Percentiles rank a stretch among this genome's conserved stretches.
phyloP scores from a whole-genome alignment of 1,140 invertebrate genomes.

The Magallana ariakensis region DNA sequence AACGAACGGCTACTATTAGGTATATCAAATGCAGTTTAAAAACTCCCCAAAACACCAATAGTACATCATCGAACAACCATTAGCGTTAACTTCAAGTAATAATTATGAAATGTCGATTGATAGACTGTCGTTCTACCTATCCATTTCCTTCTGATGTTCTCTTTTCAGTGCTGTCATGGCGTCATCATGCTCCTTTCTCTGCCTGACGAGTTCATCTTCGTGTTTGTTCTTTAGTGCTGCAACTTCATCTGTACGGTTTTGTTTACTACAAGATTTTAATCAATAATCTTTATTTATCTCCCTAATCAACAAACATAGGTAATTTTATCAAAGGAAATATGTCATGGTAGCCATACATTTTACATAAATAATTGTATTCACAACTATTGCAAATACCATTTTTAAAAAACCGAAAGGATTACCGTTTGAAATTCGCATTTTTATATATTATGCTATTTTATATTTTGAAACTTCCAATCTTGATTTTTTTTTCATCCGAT shows the following conservation, averaged over 20 bases:
- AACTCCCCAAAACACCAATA: neutral
- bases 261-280: neutral
- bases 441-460: too few relatives aligned
- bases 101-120: too few relatives aligned
- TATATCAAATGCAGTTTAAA: neutral
- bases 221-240: neutral
- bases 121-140: neutral
- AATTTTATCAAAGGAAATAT: too few relatives aligned
- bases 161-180: neutral
- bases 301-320: too few relatives aligned
- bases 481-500: too few relatives aligned
- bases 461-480: too few relatives aligned
- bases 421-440: too few relatives aligned
- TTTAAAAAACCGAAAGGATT: too few relatives aligned
- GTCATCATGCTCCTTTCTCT: neutral
- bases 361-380: too few relatives aligned
- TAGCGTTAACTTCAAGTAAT: neutral
- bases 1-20: neutral
- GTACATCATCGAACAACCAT: neutral
- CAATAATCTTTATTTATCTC: too few relatives aligned
- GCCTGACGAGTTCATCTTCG: neutral
- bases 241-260: neutral
- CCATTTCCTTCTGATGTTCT: neutral
- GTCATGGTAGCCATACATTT: too few relatives aligned
- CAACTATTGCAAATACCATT: too few relatives aligned